A percentile compares a stretch with the other conserved stretches of the same genome.
These are phyloP conservation scores for Aphaenogaster ashmeadi DNA, from an alignment of 1,140 invertebrate species.

Conservation along the genomic window DNA sequence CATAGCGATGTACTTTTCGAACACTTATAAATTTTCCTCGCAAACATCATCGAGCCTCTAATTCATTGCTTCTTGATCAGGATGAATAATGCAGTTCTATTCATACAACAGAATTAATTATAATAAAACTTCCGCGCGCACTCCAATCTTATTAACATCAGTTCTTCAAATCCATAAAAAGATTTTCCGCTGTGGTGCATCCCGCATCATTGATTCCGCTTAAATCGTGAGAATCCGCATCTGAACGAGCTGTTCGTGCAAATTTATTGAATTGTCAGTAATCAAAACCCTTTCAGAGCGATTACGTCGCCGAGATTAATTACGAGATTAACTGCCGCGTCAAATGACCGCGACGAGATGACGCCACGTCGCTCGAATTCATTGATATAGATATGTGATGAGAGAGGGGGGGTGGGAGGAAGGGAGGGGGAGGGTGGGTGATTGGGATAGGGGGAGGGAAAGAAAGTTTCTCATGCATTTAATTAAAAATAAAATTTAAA, in stretches of 20 bases:
- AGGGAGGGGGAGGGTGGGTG: not conserved
- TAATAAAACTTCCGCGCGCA: not conserved
- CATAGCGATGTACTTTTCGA: not conserved
- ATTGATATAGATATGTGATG: not conserved
- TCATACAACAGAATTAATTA: slow-evolving; percentile 23
- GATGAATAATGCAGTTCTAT: slow-evolving; percentile 19
- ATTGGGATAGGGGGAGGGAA: not conserved
- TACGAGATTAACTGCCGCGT: slow-evolving; percentile 13
- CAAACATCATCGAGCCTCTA: slow-evolving; percentile 6
- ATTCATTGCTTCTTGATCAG: slow-evolving; percentile 7
- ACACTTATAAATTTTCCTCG: not conserved
- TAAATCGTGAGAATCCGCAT: slow-evolving; percentile 18
- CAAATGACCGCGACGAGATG: not conserved
- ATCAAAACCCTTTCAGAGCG: slow-evolving; percentile 20
- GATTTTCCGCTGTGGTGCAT: not conserved
- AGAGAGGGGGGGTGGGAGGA: not conserved
- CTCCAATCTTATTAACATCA: not conserved
- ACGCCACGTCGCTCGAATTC: not conserved
- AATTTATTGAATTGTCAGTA: slow-evolving; percentile 36
- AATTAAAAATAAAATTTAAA: not conserved
- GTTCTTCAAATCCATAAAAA: slow-evolving; percentile 14
- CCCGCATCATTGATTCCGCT: slow-evolving; percentile 4
- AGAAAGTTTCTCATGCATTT: not conserved
- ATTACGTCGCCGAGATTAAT: slow-evolving; percentile 40
- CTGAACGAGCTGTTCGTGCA: slow-evolving; percentile 2